Base-by-base conservation (phyloP, 2,888 invertebrate species). In the Lasioglossum malachurum region DNA sequence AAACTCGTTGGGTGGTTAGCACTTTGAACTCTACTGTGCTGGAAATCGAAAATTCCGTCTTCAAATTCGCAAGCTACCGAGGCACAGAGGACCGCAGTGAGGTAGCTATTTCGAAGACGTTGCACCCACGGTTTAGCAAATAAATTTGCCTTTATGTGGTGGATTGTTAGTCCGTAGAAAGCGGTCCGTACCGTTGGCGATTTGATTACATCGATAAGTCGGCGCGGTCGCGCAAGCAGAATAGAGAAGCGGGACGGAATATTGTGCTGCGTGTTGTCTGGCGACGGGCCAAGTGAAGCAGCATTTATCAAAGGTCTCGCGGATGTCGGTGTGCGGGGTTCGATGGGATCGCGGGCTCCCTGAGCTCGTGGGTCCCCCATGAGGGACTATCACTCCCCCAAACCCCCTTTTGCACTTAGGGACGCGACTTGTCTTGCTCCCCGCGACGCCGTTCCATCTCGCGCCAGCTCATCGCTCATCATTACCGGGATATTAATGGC, bases 401-500 rank as follows among this genome's bases (percentile, higher is more conserved):
- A 23, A 10, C 69, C 64, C 71, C 49, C 72, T 71, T 80, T 27
- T 46, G 78, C 77, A 64, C 84, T 85, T 79, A 78, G 69, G 38
- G 78, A 60, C 74, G 57, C 77, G 78, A 27, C 79, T 84, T 83
- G 79, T 80, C 14, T 35, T 75, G 38, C 64, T 76, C 46, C 85
- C 75, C 80, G 82, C 53, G 80, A 83, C 82, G 79, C 86, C 83
- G 79, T 78, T 89, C 87, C 82, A 90, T 86, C 87, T 89, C 90
- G 87, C 84, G 87, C 83, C 83, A 91, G 89, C 94, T 93, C 94
- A 93, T 94, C 94, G 93, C 92, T 94, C 94, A 94, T 93, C 94
- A 94, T 94, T 94, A 94, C 93, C 87, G 83, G 89, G 93, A 93
- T 94, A 94, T 94, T 94, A 94, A 94, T 94, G 93, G 94, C 94